These are phyloP conservation scores for Philhelius pedissequus DNA, from an alignment of 2,888 invertebrate species.

Conservation along the genomic window DNA sequence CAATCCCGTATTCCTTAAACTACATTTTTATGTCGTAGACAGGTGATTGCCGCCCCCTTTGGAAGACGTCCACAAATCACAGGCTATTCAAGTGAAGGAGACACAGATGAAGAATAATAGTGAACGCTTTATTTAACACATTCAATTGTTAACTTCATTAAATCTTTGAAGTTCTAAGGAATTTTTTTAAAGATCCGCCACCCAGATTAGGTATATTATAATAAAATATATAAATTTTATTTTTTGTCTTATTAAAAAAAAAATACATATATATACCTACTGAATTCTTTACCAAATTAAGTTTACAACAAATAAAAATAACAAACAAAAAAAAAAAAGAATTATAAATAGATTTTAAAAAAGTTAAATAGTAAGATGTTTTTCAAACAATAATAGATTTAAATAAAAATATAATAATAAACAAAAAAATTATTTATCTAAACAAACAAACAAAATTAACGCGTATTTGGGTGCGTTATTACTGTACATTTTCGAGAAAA, in stretches of 20 bases:
- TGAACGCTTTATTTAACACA: slow-evolving; percentile 25
- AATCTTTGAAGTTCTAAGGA: slow-evolving; percentile 12
- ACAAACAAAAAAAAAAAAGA: slow-evolving; percentile 25
- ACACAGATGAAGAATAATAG: slow-evolving; percentile 91
- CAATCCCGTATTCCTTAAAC: slow-evolving; percentile 6
- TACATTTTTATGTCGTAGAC: slow-evolving; percentile 79
- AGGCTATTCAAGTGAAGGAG: slow-evolving; percentile 89
- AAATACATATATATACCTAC: too few relatives aligned
- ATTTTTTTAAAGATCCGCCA: slow-evolving; percentile 12
- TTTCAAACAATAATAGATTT: slow-evolving; percentile 63
- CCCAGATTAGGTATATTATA: slow-evolving; percentile 32
- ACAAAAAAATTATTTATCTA: slow-evolving; percentile 19
- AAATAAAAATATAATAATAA: slow-evolving; percentile 43
- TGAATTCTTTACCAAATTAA: slow-evolving; percentile 59
- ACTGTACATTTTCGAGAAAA: slow-evolving; percentile 57
- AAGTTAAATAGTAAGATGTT: slow-evolving; percentile 38
- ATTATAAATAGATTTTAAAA: slow-evolving; percentile 41
- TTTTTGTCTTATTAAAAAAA: slow-evolving; percentile 36
- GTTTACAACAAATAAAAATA: slow-evolving; percentile 13
- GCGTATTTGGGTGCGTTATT: slow-evolving; percentile 51
- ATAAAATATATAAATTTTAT: slow-evolving; percentile 33
- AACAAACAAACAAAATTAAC: slow-evolving; percentile 23
- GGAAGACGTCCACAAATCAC: slow-evolving; percentile 80
- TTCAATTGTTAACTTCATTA: slow-evolving; percentile 25
- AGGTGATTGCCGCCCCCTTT: slow-evolving; percentile 86